Evolutionary conservation across 2,888 invertebrate genomes (phyloP), one percentile per base, ranked within the genome.

Genomic region (Cyclophora albipunctata): DNA sequence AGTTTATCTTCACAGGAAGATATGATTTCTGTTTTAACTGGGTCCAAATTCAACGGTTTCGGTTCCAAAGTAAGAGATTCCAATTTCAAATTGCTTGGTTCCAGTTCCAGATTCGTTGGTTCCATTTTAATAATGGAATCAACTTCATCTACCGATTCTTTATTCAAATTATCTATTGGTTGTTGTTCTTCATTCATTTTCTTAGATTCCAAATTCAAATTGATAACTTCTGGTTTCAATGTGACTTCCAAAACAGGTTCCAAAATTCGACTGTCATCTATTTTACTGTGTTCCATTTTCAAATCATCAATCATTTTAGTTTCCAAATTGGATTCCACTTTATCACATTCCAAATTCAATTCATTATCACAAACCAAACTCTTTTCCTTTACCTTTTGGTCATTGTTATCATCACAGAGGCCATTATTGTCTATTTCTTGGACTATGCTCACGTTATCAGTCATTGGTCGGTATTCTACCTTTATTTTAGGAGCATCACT

Each of bases 1-100:
- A 86, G 55, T 63, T 86, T 87, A 46, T 84, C 84, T 54, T 86
- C 85, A 47, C 87, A 86, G 0, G 80, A 70, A 5, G 72, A 59
- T 0, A 85, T 71, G 7, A 81, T 54, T 55, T 78, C 62, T 7
- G 62, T 49, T 53, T 69, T 72, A 4, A 40, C 51, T 6, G 6
- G 44, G 3, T 20, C 20, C 20, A 20, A 20, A 20, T 20, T 20
- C 20, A 20, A 2, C 2, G 1, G 20, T 20, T 20, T 20, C 20
- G 20, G 20, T 20, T 20, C 20, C 20, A 20, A 20, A 20, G 20
- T 20, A 20, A 20, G 20, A 20, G 20, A 20, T 20, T 20, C 20
- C 20, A 20, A 20, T 20, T 20, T 20, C 20, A 20, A 20, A 20
- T 20, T 20, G 20, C 20, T 20, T 20, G 20, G 20, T 20, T 20